These are phyloP conservation scores for Megalops cyprinoides DNA, from an alignment of 2,797 vertebrate genomes.

Conservation along the genomic window DNA sequence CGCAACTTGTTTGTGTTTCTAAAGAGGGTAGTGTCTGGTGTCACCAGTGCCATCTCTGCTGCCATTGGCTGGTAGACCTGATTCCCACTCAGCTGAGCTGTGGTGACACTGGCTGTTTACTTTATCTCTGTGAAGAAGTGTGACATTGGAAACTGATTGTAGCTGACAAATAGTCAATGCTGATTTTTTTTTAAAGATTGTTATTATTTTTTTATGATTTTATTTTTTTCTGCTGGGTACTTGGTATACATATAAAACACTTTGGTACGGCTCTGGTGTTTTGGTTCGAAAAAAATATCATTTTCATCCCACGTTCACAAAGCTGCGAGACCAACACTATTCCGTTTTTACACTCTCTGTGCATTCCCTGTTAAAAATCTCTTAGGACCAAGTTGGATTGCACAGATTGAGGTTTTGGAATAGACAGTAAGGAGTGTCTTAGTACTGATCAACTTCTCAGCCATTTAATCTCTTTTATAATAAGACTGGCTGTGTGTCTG, in stretches of 20 bases:
- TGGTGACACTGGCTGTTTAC: background rate
- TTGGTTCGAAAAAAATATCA: background rate
- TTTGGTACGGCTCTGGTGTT: background rate
- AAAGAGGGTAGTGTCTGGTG: constrained; percentile 32
- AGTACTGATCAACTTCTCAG: background rate
- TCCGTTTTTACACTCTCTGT: too few relatives aligned
- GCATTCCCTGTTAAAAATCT: background rate
- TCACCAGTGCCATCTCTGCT: background rate
- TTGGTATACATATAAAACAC: constrained; percentile 16
- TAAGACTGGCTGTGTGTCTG: background rate
- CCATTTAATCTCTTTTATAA: background rate
- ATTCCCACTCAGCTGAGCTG: background rate
- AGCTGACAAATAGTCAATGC: constrained; percentile 13
- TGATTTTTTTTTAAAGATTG: background rate
- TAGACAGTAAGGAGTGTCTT: background rate
- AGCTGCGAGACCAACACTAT: too few relatives aligned
- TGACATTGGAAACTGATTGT: constrained; percentile 12
- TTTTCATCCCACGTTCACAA: constrained; percentile 16
- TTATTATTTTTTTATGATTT: background rate
- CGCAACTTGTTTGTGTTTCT: constrained; percentile 74
- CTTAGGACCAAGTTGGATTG: constrained; percentile 28
- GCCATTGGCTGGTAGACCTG: background rate
- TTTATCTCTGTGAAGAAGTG: background rate
- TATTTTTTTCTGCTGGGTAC: constrained; percentile 2
- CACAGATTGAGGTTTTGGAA: constrained; percentile 10